Conservation (phyloP, 2,888 invertebrate genomes). For the Sinelater perroti region DNA sequence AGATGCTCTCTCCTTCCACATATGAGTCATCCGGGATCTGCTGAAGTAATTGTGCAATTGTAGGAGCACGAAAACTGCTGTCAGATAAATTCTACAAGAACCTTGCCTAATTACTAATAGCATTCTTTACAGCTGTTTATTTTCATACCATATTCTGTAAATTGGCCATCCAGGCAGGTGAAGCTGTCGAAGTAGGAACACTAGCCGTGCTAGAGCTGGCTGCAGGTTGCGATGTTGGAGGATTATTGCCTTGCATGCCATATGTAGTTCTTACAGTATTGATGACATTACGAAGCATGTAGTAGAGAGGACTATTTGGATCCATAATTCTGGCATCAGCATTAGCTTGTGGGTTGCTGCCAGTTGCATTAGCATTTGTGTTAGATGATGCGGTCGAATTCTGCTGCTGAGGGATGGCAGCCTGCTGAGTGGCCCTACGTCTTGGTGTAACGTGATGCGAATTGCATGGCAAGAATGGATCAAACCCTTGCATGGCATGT, state of each 20-base stretch:
- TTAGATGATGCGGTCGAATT: neutral
- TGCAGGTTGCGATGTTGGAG: constrained; percentile 4
- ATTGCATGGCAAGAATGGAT: constrained; percentile 76
- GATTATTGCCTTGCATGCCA: constrained; percentile 18
- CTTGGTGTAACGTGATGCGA: constrained; percentile 70
- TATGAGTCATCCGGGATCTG: constrained; percentile 57
- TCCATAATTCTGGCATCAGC: constrained; percentile 14
- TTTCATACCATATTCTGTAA: constrained; percentile 45
- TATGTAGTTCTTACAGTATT: constrained; percentile 46
- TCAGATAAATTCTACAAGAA: constrained; percentile 41
- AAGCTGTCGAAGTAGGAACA: constrained; percentile 15
- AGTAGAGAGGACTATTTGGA: constrained; percentile 41
- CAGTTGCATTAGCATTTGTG: constrained; percentile 24
- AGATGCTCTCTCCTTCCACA: constrained; percentile 59
- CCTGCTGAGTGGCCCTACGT: constrained; percentile 4
- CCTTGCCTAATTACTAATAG: neutral
- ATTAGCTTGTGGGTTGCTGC: constrained; percentile 19
- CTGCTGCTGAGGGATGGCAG: neutral
- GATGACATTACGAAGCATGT: constrained; percentile 49
- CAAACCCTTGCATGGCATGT: constrained; percentile 67
- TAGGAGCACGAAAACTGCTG: constrained; percentile 48
- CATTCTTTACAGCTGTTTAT: neutral
- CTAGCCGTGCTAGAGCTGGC: neutral
- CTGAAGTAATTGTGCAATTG: constrained; percentile 59
- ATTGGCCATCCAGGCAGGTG: constrained; percentile 35